Base-by-base conservation (phyloP, 2,113 vertebrate genomes). In the Bathybates hornii region DNA sequence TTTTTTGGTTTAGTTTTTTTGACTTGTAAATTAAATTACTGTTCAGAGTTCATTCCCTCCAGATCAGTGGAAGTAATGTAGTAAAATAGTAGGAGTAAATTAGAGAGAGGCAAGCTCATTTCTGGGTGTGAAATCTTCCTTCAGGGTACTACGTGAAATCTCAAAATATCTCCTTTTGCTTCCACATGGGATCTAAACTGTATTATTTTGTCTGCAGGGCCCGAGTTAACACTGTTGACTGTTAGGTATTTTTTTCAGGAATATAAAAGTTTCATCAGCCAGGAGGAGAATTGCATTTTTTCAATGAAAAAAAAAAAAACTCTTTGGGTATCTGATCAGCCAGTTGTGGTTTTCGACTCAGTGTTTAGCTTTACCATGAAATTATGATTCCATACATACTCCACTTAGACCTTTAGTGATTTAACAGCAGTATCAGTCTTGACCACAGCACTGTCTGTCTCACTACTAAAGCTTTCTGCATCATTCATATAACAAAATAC, bases 21-120 rank as follows among this genome's bases (percentile, higher is more conserved):
- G 12, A 81, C 73, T 73, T 82, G 73, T 17, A 90, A 88, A 88
- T 86, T 17, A 86, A 52, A 83, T 83, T 80, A 86, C 4, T 68
- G 48, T 27, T 87, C 14, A 57, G 56, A 80, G 32, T 5, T 82
- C 29, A 59, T 38, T 82, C 17, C 19, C 17, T 90, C 17, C 45
- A 68, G 36, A 73, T 78, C 45, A 78, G 45, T 52, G 3, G 5
- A 57, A n/a, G 36, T n/a, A 80, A 73, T 36, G 21, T 36, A 84
- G 76, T 71, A 29, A 59, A 79, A 88, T 7, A 41, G 11, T 13
- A 48, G 52, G 27, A 16, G 9, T 80, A 6, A 73, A 85, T 83
- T 80, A 54, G 41, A 86, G 41, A 89, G 45, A n/a, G 17, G 27
- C 5, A 81, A 80, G n/a, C 52, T 86, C 17, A 68, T 21, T 53